Evolutionary conservation across 2,888 invertebrate species (phyloP), one percentile per base, ranked within the genome.

Genomic region (Eupithecia subfuscata): DNA sequence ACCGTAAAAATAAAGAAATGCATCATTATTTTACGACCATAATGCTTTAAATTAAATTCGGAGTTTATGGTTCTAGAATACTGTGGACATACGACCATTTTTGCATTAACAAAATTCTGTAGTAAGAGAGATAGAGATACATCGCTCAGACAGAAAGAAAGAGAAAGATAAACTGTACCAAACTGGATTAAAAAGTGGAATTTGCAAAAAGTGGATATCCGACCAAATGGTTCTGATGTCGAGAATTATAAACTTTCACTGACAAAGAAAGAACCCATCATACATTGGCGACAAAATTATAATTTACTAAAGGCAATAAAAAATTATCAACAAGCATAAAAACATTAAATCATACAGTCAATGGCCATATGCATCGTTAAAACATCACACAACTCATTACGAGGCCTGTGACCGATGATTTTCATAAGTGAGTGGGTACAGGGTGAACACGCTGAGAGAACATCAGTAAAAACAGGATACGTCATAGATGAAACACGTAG

Each of bases 361-460:
- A 63, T 70, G 30, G 45, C 70, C 70, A 70, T 60, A 77, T 80
- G 60, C 60, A 12, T 78, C 80, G 82, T 84, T 84, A 80, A 86
- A 81, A 82, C 86, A 82, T 77, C 76, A 81, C 73, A 78, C 72
- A 75, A 73, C 81, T 82, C 82, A 84, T 87, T 86, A 84, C 43
- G 22, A 81, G 82, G 83, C 79, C 76, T 79, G 68, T 82, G 81
- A 83, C 82, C 82, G 82, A 69, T 71, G 69, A 75, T 79, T 84
- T 80, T 75, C 81, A 43, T 43, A 40, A 37, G 6, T 40, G 63
- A 63, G 16, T 63, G 63, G 14, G 52, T 63, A 30, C 63, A 64
- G 34, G 64, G 64, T 64, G 34, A 18, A 34, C 30, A 63, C 25
- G 52, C 22, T 48, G 52, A 56, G 52, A 56, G 22, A 56, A n/a